These are phyloP conservation scores for Thinocorus orbignyianus DNA, from an alignment of 2,113 vertebrate genomes.

Conservation along the genomic window DNA sequence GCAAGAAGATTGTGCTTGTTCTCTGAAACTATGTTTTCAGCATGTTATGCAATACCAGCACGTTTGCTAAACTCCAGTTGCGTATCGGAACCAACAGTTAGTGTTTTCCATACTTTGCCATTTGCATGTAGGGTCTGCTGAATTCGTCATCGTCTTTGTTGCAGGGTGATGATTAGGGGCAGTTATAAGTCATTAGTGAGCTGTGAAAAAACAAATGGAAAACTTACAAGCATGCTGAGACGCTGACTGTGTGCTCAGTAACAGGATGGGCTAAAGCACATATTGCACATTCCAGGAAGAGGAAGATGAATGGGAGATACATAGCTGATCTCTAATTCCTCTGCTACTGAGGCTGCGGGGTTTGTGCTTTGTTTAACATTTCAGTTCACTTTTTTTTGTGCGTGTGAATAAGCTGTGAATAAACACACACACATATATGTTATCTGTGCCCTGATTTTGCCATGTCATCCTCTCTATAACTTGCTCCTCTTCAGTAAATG, in stretches of 20 bases:
- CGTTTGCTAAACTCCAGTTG: background rate
- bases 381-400: background rate
- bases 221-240: background rate
- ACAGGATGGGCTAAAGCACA: conserved; percentile 31
- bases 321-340: conserved; percentile 18
- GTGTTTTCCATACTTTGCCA: background rate
- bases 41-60: background rate
- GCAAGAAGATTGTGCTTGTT: background rate
- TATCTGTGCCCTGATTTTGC: background rate
- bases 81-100: background rate
- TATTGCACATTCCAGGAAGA: conserved; percentile 33
- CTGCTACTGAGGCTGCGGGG: background rate
- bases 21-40: background rate
- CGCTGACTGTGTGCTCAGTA: conserved; percentile 1
- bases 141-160: background rate
- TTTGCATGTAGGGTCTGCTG: background rate
- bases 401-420: background rate
- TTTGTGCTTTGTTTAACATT: conserved; percentile 15
- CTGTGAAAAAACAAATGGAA: conserved; percentile 30
- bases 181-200: background rate
- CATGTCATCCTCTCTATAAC: background rate
- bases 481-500: background rate
- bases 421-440: background rate
- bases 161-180: background rate
- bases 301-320: conserved; percentile 7